Conservation (phyloP, 2,797 vertebrate species). For the Eutrigla gurnardus region DNA sequence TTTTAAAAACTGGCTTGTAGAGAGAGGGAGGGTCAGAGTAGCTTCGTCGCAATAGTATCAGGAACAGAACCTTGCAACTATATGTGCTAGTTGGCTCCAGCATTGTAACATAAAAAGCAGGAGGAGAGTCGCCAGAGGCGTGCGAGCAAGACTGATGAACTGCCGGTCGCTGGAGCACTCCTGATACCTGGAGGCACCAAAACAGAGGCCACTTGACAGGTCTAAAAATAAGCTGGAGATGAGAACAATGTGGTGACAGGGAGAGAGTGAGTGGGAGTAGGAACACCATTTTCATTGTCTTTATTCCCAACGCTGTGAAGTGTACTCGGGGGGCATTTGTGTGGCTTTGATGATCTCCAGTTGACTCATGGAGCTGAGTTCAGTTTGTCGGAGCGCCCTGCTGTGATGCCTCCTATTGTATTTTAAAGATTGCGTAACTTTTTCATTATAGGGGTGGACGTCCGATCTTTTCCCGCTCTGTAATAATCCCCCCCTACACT, state of each 20-base stretch:
- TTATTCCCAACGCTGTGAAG: conserved; percentile 28
- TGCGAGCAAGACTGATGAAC: conserved; percentile 48
- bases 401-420: conserved; percentile 24
- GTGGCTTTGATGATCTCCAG: conserved; percentile 40
- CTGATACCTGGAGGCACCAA: conserved; percentile 59
- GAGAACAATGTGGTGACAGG: conserved; percentile 47
- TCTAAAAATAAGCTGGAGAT: conserved; percentile 65
- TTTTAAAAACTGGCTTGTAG: conserved; percentile 29
- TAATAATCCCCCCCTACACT: conserved; percentile 14
- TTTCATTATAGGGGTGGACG: conserved; percentile 42
- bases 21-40: conserved; percentile 33
- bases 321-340: conserved; percentile 29
- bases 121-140: conserved; percentile 57
- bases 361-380: conserved; percentile 49
- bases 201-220: conserved; percentile 52
- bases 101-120: conserved; percentile 60
- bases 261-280: conserved; percentile 20
- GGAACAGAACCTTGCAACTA: conserved; percentile 56
- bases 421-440: conserved; percentile 50
- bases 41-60: conserved; percentile 59
- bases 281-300: conserved; percentile 30
- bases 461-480: conserved; percentile 37
- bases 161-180: conserved; percentile 23
- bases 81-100: conserved; percentile 50
- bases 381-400: conserved; percentile 31